A percentile compares a stretch with the other conserved stretches of the same genome.
These are phyloP conservation scores for Branchellion lobata DNA, from an alignment of 2,888 invertebrate genomes.

Conservation along the genomic window DNA sequence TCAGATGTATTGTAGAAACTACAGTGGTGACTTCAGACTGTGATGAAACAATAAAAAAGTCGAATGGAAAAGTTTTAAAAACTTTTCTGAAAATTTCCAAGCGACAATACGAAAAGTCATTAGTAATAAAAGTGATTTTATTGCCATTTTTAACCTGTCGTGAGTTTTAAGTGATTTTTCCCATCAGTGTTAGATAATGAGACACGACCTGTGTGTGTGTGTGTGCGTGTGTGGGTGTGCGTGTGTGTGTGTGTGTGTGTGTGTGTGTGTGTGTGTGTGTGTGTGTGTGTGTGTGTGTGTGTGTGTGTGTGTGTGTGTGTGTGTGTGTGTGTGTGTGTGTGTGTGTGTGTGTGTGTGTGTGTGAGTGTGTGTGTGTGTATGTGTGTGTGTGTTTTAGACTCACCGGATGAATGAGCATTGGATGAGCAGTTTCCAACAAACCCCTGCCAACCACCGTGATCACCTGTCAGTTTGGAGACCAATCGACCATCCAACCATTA, in stretches of 20 bases:
- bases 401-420: neutral
- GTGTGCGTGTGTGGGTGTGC: neutral
- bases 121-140: too few relatives aligned
- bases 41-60: too few relatives aligned
- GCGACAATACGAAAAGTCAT: too few relatives aligned
- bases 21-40: too few relatives aligned
- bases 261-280: neutral
- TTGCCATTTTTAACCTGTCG: conserved; percentile 11
- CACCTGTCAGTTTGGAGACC: neutral
- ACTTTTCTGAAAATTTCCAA: too few relatives aligned
- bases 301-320: neutral
- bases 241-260: neutral
- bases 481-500: neutral
- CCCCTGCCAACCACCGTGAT: neutral
- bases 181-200: neutral
- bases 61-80: too few relatives aligned
- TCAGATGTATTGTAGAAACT: too few relatives aligned
- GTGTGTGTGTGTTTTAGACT: neutral
- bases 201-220: neutral
- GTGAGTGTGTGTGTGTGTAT: neutral
- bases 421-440: conserved; percentile 13
- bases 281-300: neutral
- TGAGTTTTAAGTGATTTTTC: neutral
- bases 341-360: neutral
- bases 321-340: conserved; percentile 3